Evolutionary conservation across 2,888 invertebrate genomes (phyloP).

Genomic region (Sphaerophoria rueppellii): DNA sequence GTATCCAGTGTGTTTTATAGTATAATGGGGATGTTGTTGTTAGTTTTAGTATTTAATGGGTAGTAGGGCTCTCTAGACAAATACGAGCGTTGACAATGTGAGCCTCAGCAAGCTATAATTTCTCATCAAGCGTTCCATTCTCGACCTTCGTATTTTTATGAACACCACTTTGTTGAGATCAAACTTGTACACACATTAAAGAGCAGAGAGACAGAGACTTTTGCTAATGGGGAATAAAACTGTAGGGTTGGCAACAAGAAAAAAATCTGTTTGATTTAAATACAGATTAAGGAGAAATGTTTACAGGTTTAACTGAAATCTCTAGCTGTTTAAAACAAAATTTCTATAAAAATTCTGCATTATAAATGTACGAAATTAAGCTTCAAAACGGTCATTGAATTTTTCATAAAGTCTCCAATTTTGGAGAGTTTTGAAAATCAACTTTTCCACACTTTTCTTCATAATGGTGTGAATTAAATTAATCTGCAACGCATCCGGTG

Average conservation of each 20-base stretch:
- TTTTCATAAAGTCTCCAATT: too few species aligned
- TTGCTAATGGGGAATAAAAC: not conserved
- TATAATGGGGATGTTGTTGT: conserved; percentile 15
- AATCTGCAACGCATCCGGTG: too few species aligned
- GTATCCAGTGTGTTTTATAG: conserved; percentile 22
- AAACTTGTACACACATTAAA: not conserved
- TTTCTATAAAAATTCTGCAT: too few species aligned
- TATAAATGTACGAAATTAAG: too few species aligned
- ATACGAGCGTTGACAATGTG: conserved; percentile 9
- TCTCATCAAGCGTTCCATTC: not conserved
- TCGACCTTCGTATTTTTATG: conserved; percentile 4
- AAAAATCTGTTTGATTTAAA: too few species aligned
- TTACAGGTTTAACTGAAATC: too few species aligned
- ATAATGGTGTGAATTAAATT: too few species aligned
- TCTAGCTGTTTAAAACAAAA: too few species aligned
- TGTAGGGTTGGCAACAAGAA: not conserved
- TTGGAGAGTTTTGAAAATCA: too few species aligned
- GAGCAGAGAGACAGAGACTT: not conserved
- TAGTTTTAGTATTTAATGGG: conserved; percentile 18
- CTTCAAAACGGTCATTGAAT: too few species aligned
- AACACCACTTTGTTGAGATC: conserved; percentile 10
- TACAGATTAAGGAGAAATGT: too few species aligned
- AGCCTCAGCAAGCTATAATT: not conserved
- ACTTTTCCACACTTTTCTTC: too few species aligned
- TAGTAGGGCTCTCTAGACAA: not conserved